Conservation (phyloP, 2,797 vertebrate species). For the Dipus sagitta region DNA sequence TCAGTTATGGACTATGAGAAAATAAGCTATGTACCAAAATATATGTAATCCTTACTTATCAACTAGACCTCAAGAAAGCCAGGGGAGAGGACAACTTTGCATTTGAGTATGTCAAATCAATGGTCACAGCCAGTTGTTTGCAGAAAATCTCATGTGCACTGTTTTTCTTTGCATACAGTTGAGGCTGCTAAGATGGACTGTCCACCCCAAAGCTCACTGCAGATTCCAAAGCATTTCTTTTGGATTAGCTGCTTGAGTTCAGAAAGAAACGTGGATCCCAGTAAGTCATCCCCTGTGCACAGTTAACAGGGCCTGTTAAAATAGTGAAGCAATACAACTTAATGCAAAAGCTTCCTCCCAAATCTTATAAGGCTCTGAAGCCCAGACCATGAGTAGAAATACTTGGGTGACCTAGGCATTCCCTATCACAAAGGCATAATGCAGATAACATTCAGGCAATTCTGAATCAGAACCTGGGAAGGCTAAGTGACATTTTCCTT, state of each 20-base stretch:
- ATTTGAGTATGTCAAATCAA: not conserved
- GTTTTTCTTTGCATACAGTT: not conserved
- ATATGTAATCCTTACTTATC: not conserved
- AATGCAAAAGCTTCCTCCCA: not conserved
- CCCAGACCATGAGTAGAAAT: not conserved
- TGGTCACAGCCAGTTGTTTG: not conserved
- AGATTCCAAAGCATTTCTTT: not conserved
- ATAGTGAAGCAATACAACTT: not conserved
- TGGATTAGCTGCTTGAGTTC: constrained; percentile 24
- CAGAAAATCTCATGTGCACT: not conserved
- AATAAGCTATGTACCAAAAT: not conserved
- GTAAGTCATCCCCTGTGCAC: not conserved
- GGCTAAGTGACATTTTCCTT: not conserved
- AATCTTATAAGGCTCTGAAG: constrained; percentile 1
- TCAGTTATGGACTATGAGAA: not conserved
- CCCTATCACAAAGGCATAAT: not conserved
- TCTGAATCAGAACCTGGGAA: not conserved
- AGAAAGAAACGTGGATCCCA: not conserved
- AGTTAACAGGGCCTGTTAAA: not conserved
- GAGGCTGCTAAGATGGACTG: not conserved
- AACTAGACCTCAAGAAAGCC: not conserved
- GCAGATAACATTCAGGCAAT: not conserved
- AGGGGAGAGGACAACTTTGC: not conserved
- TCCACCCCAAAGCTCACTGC: not conserved
- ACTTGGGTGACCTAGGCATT: not conserved